phyloP scores from a whole-genome alignment of 2,797 vertebrate genomes.

The Danio albolineatus region DNA sequence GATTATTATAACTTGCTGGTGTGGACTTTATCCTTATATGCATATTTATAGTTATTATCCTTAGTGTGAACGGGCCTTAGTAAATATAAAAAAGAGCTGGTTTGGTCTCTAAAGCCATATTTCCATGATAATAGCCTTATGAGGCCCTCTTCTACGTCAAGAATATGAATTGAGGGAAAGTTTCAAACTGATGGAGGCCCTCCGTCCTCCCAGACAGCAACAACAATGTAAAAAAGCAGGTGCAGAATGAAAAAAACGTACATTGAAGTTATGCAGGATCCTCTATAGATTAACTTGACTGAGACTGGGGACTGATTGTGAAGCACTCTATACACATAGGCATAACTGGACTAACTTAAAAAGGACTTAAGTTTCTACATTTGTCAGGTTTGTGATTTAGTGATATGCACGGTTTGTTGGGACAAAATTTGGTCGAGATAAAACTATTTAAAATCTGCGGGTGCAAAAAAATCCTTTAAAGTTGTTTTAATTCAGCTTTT shows the following conservation, averaged over 20 bases:
- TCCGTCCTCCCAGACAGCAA: neutral
- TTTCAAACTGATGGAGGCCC: neutral
- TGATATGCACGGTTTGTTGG: no score
- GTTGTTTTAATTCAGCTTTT: no score
- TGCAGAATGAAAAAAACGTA: neutral
- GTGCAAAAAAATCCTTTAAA: no score
- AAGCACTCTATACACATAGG: neutral
- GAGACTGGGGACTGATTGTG: neutral
- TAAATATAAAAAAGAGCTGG: neutral
- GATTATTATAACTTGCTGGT: no score
- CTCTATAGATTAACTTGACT: neutral
- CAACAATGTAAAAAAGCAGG: neutral
- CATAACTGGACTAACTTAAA: neutral
- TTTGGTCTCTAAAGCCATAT: no score
- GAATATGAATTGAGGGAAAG: conserved; percentile 5
- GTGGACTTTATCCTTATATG: no score
- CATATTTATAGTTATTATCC: no score
- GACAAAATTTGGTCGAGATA: no score
- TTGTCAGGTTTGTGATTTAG: neutral
- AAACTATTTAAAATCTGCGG: no score
- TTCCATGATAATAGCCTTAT: conserved; percentile 27
- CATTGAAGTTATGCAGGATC: neutral
- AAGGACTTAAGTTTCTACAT: neutral
- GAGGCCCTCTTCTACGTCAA: neutral
- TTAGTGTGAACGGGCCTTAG: no score